These are phyloP conservation scores for Zaprionus obscuricornis DNA, from an alignment of 2,888 invertebrate genomes.

Conservation along the genomic window DNA sequence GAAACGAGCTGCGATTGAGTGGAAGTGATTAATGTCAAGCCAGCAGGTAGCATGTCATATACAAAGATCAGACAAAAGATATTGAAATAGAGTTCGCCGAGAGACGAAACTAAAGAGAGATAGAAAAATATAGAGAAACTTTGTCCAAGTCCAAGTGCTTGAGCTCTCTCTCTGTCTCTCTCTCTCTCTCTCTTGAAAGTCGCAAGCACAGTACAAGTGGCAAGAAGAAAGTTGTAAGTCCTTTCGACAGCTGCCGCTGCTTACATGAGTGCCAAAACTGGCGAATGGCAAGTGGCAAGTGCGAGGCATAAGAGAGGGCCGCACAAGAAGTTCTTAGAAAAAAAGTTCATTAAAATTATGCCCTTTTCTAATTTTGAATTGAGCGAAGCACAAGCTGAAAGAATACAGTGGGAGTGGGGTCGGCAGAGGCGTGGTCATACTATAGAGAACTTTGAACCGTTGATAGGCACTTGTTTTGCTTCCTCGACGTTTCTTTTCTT, in stretches of 20 bases:
- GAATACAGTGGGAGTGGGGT: constrained; percentile 1
- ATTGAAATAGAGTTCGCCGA: background rate
- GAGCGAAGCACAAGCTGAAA: too few species aligned
- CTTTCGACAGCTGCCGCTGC: constrained; percentile 73
- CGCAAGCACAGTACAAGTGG: constrained; percentile 64
- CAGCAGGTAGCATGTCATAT: constrained; percentile 20
- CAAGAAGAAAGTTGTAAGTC: constrained; percentile 68
- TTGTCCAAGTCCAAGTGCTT: constrained; percentile 23
- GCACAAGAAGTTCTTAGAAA: constrained; percentile 43
- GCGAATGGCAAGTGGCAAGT: constrained; percentile 1
- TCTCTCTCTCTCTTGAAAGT: constrained; percentile 35
- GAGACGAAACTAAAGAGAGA: background rate
- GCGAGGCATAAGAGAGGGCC: constrained; percentile 5
- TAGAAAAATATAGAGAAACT: constrained; percentile 20
- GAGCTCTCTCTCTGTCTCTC: too few species aligned
- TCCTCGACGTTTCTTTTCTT: too few species aligned
- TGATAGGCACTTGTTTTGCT: constrained; percentile 70
- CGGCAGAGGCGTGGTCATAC: constrained; percentile 2
- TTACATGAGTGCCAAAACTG: constrained; percentile 51
- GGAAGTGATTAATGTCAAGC: constrained; percentile 58
- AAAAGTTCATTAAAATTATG: constrained; percentile 80
- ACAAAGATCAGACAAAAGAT: constrained; percentile 9
- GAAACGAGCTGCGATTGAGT: constrained; percentile 52
- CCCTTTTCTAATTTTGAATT: constrained; percentile 77
- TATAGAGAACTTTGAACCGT: constrained; percentile 16